phyloP scores from a whole-genome alignment of 2,888 invertebrate genomes.

The Eupithecia dodoneata region DNA sequence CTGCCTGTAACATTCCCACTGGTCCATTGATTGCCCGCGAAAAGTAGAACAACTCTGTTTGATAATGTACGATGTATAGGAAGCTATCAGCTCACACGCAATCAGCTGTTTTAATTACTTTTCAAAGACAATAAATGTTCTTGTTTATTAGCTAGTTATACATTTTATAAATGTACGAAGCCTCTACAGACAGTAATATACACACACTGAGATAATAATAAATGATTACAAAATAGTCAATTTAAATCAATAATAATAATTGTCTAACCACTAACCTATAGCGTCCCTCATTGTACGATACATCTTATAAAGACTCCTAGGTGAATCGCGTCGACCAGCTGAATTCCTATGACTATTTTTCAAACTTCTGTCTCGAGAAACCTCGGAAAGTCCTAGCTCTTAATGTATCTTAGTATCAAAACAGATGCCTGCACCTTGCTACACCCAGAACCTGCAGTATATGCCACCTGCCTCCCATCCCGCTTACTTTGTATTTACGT shows the following conservation, averaged over 20 bases:
- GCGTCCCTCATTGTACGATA: background rate
- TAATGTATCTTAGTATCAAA: background rate
- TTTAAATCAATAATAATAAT: too few relatives aligned
- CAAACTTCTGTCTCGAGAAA: background rate
- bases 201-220: background rate
- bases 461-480: conserved; percentile 14
- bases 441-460: background rate
- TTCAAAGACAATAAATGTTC: background rate
- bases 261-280: background rate
- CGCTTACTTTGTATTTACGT: conserved; percentile 3
- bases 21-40: background rate
- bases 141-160: background rate
- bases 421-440: background rate
- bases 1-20: background rate
- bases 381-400: background rate
- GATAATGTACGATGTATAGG: background rate
- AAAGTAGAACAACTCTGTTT: background rate
- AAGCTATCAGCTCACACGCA: background rate
- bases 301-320: too few relatives aligned
- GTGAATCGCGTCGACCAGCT: background rate
- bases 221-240: too few relatives aligned
- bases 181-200: too few relatives aligned
- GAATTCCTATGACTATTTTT: background rate
- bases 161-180: too few relatives aligned
- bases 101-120: background rate